Evolutionary conservation across 2,113 vertebrate species (phyloP).

Genomic region (Tyto alba): DNA sequence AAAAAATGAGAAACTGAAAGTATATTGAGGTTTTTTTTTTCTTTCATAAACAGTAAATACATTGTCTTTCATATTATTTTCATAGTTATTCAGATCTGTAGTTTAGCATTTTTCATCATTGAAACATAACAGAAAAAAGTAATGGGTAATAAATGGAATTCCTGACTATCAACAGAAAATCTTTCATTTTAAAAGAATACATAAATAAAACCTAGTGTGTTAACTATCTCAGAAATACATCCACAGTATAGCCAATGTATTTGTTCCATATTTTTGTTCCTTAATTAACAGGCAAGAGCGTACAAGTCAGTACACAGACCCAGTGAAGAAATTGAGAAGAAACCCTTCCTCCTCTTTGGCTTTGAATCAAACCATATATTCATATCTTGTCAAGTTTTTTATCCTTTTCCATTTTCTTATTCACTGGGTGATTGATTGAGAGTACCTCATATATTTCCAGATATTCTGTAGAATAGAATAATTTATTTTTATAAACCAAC

Average conservation of each 20-base stretch:
- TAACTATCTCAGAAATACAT: background rate
- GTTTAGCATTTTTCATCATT: background rate
- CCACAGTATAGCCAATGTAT: background rate
- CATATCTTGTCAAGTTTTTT: background rate
- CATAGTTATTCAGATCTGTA: background rate
- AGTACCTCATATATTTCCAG: background rate
- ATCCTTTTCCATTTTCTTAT: background rate
- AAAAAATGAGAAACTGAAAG: background rate
- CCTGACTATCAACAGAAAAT: background rate
- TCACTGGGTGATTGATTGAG: background rate
- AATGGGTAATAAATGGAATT: background rate
- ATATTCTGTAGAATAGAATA: background rate
- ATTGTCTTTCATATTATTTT: background rate
- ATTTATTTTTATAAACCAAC: background rate
- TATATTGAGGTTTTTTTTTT: background rate
- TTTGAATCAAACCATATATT: background rate
- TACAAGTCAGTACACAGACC: background rate
- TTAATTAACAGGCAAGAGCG: background rate
- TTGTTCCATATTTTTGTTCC: background rate
- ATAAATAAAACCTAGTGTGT: background rate
- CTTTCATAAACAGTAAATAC: background rate
- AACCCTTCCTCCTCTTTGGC: background rate
- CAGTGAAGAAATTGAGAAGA: background rate
- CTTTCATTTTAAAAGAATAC: background rate
- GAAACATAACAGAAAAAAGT: background rate